Conservation (phyloP, 2,797 vertebrate genomes). For the Oreochromis mossambicus region DNA sequence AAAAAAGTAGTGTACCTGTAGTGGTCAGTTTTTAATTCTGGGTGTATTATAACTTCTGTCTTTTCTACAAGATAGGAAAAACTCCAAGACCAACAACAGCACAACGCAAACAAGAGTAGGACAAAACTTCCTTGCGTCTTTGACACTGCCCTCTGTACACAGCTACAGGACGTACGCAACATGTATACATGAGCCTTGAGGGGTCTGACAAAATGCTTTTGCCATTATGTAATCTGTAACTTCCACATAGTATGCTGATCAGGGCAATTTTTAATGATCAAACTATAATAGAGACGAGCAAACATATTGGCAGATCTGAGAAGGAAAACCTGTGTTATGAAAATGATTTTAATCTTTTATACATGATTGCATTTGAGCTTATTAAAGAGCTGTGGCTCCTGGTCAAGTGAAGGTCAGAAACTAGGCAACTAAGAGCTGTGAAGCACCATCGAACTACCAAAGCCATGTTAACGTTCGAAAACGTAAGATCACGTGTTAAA, state of each 20-base stretch:
- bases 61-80: not conserved
- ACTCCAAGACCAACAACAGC: not conserved
- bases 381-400: no score
- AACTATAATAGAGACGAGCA: no score
- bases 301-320: no score
- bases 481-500: not conserved
- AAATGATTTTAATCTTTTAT: no score
- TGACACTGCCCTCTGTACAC: not conserved
- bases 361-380: no score
- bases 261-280: no score
- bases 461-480: not conserved
- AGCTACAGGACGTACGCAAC: accelerated
- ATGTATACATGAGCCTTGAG: not conserved
- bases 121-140: not conserved
- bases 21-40: not conserved
- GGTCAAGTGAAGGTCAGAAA: no score
- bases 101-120: not conserved
- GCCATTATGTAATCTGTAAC: no score
- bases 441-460: not conserved
- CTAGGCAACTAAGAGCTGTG: not conserved
- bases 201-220: no score
- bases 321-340: no score
- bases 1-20: not conserved
- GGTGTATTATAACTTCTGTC: not conserved
- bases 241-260: no score